These are phyloP conservation scores for Corythornis cristatus DNA, from an alignment of 2,113 vertebrate species.

Conservation along the genomic window DNA sequence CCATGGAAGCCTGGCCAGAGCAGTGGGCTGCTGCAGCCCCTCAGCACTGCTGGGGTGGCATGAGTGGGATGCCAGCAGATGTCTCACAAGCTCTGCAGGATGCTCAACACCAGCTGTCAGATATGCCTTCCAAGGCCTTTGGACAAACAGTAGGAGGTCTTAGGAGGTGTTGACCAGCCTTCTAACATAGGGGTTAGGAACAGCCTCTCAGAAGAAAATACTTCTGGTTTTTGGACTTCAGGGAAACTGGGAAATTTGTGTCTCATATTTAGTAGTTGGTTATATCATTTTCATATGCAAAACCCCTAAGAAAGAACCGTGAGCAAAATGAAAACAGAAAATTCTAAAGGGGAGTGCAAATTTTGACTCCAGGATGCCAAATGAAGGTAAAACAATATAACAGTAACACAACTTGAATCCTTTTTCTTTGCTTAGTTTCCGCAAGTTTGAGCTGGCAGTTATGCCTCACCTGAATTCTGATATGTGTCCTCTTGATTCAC, in stretches of 20 bases:
- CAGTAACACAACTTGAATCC: neutral
- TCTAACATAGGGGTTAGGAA: neutral
- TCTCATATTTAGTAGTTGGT: neutral
- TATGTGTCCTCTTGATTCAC: neutral
- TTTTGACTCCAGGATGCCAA: neutral
- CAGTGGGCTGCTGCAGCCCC: accelerated
- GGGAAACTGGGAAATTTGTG: neutral
- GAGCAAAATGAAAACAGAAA: neutral
- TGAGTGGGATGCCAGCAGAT: accelerated
- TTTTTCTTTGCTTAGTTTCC: neutral
- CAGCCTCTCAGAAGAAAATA: neutral
- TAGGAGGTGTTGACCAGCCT: neutral
- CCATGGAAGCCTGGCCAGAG: neutral
- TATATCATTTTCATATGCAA: neutral
- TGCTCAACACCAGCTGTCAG: neutral
- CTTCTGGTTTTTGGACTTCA: neutral
- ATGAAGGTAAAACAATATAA: neutral
- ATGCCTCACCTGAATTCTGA: neutral
- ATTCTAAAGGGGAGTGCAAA: neutral
- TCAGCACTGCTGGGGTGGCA: accelerated
- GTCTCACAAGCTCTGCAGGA: neutral
- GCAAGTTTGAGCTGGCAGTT: neutral
- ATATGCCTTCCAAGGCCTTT: conserved; percentile 10
- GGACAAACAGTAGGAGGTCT: neutral
- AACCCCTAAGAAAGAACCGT: neutral